Conservation (phyloP, 2,797 vertebrate genomes). For the Tapera naevia region DNA sequence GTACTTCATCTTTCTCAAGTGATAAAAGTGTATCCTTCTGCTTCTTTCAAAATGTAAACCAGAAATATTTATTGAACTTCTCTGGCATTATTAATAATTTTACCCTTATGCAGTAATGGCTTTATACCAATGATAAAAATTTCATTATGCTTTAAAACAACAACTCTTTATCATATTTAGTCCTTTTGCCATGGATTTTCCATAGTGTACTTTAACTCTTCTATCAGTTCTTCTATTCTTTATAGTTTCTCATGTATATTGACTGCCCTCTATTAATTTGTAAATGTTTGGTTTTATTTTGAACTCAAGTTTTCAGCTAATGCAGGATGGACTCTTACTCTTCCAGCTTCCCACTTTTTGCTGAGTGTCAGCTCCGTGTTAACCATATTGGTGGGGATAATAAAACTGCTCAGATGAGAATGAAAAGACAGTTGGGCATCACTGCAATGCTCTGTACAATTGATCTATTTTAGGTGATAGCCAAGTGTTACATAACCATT, state of each 20-base stretch:
- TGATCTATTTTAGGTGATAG: background rate
- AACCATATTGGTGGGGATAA: background rate
- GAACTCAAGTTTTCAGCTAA: background rate
- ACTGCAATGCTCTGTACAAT: background rate
- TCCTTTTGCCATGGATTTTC: background rate
- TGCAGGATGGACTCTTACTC: background rate
- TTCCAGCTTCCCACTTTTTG: background rate
- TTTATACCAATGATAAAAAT: background rate
- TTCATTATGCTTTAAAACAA: background rate
- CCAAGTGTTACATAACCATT: background rate
- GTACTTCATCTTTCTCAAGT: conserved; percentile 42
- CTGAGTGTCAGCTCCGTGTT: background rate
- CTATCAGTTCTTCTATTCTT: background rate
- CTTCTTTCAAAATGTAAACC: background rate
- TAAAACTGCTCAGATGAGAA: background rate
- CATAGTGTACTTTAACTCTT: background rate
- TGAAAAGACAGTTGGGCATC: background rate
- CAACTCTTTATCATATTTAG: background rate
- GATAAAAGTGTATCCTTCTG: conserved; percentile 4
- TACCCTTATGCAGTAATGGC: background rate
- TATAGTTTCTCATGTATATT: background rate
- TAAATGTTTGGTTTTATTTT: background rate
- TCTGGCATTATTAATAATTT: conserved; percentile 1
- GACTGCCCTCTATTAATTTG: background rate
- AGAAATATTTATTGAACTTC: conserved; percentile 20